Evolutionary conservation across 2,888 invertebrate genomes (phyloP).

Genomic region (Tenthredo amoena): DNA sequence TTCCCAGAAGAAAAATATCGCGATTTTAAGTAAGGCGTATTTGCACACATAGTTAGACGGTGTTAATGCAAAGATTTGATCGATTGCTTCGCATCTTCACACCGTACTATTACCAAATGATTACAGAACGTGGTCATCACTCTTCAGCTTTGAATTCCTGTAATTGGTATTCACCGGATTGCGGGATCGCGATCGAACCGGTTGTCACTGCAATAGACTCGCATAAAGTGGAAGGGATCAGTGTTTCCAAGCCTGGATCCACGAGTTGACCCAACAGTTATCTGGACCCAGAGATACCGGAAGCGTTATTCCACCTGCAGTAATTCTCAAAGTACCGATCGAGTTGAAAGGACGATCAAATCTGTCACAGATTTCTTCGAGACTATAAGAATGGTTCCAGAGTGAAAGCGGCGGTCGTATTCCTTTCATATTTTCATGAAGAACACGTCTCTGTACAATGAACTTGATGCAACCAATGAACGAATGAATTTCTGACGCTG

Average conservation of each 20-base stretch:
- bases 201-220: conserved; percentile 54
- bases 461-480: not conserved
- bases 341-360: not conserved
- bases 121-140: not conserved
- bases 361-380: not conserved
- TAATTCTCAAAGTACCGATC: conserved; percentile 37
- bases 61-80: not conserved
- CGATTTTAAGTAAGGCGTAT: not conserved
- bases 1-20: not conserved
- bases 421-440: not conserved
- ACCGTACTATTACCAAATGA: not conserved
- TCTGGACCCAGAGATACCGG: conserved; percentile 27
- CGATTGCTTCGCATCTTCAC: not conserved
- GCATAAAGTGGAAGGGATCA: conserved; percentile 52
- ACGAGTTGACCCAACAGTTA: conserved; percentile 18
- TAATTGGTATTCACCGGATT: conserved; percentile 40
- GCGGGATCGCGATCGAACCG: conserved; percentile 16
- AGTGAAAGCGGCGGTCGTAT: not conserved
- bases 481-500: not conserved
- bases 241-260: conserved; percentile 39
- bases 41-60: not conserved
- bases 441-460: not conserved
- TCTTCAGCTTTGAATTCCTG: conserved; percentile 38
- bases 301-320: conserved; percentile 28
- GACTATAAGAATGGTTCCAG: not conserved